These are phyloP conservation scores for Cheilosia variabilis DNA, from an alignment of 2,888 invertebrate species.

Conservation along the genomic window DNA sequence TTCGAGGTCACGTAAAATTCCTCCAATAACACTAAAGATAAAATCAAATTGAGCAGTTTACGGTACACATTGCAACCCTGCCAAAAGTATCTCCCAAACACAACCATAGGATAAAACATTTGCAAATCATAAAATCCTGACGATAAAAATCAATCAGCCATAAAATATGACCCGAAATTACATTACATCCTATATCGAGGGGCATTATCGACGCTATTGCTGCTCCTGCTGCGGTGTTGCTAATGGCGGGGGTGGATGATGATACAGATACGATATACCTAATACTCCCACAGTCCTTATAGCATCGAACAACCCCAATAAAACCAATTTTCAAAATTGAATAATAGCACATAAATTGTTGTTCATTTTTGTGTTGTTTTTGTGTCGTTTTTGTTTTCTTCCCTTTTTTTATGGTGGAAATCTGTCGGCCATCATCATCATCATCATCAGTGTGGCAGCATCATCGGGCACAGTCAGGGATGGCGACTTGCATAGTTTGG, in stretches of 20 bases:
- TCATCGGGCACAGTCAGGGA: conserved; percentile 2
- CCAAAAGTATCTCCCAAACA: conserved; percentile 21
- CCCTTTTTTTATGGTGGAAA: conserved; percentile 67
- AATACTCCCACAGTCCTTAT: background rate
- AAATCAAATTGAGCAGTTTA: conserved; percentile 70
- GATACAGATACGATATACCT: conserved; percentile 34
- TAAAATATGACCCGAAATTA: conserved; percentile 78
- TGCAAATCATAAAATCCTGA: conserved; percentile 72
- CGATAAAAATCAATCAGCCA: conserved; percentile 79
- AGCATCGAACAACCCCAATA: conserved; percentile 38
- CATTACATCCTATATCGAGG: conserved; percentile 71
- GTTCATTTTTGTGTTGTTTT: conserved; percentile 49
- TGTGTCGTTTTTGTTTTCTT: conserved; percentile 11
- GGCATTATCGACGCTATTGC: conserved; percentile 68
- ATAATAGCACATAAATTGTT: conserved; percentile 75
- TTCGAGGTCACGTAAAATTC: conserved; percentile 63
- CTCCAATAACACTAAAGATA: conserved; percentile 54
- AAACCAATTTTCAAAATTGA: conserved; percentile 76
- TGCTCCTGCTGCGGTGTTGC: conserved; percentile 33
- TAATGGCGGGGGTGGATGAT: conserved; percentile 58
- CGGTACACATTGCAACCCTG: conserved; percentile 31
- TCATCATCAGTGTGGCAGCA: conserved; percentile 54
- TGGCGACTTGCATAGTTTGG: background rate
- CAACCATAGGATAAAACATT: conserved; percentile 35
- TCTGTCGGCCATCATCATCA: conserved; percentile 75